Percentiles rank a stretch among this genome's conserved stretches.
These are phyloP conservation scores for Tetranychus piercei DNA, from an alignment of 2,888 invertebrate genomes.

Conservation along the genomic window DNA sequence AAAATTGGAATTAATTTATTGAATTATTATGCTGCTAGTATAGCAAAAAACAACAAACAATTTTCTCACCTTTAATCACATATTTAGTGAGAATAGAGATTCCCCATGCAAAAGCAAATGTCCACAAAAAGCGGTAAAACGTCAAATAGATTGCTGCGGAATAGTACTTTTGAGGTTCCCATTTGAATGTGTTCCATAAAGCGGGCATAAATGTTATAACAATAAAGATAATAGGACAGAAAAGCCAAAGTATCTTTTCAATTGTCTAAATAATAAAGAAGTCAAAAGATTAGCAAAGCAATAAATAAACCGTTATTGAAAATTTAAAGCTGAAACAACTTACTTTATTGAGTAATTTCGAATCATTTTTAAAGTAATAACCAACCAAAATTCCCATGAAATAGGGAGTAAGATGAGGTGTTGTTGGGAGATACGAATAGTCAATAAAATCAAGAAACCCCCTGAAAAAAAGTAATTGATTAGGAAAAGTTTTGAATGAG, in stretches of 20 bases:
- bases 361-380: slow-evolving; percentile 4
- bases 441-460: slow-evolving; percentile 3
- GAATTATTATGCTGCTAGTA: too few relatives aligned
- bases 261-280: neutral
- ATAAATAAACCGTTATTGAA: neutral
- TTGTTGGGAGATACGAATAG: slow-evolving; percentile 6
- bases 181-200: slow-evolving; percentile 9
- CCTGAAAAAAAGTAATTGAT: neutral
- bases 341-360: neutral
- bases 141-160: slow-evolving; percentile 3
- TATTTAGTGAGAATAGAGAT: neutral
- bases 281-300: neutral
- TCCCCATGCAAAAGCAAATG: slow-evolving; percentile 1
- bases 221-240: neutral
- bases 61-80: neutral
- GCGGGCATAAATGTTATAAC: slow-evolving; percentile 6
- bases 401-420: slow-evolving; percentile 6
- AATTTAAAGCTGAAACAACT: neutral
- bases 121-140: slow-evolving; percentile 6
- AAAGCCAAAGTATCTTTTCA: neutral
- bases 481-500: too few relatives aligned
- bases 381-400: slow-evolving; percentile 11
- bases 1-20: too few relatives aligned
- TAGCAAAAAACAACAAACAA: too few relatives aligned
- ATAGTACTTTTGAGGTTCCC: neutral